Percentiles rank a stretch among this genome's conserved stretches.
These are phyloP conservation scores for Emydura subglobosa DNA, from an alignment of 2,113 vertebrate genomes.

Conservation along the genomic window DNA sequence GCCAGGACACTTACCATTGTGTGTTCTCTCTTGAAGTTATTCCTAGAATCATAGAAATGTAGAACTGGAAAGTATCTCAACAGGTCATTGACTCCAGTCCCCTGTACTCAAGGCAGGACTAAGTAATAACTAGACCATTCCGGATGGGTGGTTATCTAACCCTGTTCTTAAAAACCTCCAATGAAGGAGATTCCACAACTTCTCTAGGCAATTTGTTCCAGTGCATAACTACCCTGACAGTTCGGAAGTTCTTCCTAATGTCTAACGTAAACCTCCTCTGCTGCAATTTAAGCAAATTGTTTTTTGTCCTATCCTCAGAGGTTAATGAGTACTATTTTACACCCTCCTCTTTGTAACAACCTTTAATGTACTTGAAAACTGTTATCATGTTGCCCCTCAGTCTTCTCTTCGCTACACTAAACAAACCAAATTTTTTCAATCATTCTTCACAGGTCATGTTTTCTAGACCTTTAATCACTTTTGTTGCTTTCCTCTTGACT, in stretches of 20 bases:
- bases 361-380: neutral
- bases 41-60: neutral
- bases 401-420: neutral
- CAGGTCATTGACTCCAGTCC: neutral
- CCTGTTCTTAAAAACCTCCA: neutral
- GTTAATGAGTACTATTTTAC: neutral
- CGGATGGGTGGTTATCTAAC: neutral
- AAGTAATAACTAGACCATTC: neutral
- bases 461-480: neutral
- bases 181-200: neutral
- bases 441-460: neutral
- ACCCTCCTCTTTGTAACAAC: neutral
- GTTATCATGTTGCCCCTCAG: neutral
- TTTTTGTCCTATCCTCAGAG: neutral
- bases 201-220: neutral
- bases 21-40: neutral
- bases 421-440: neutral
- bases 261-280: neutral
- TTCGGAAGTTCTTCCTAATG: neutral
- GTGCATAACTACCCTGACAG: neutral
- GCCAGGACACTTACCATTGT: neutral
- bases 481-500: neutral
- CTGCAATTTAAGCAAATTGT: neutral
- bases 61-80: neutral
- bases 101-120: neutral